Evolutionary conservation across 1,140 invertebrate genomes (phyloP).

Genomic region (Temnothorax curvispinosus): DNA sequence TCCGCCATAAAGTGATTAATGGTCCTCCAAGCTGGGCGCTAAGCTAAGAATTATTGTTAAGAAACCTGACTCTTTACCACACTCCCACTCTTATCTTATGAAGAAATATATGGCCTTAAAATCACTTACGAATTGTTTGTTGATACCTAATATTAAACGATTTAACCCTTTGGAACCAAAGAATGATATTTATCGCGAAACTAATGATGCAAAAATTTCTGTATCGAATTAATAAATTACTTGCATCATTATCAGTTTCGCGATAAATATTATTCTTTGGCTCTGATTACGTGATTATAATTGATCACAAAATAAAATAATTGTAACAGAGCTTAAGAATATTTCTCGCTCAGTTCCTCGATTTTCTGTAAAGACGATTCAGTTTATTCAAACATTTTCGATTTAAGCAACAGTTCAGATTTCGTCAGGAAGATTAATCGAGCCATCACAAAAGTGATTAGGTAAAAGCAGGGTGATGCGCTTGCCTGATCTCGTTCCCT

Average conservation of each 20-base stretch:
- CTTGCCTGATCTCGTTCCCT: conserved; percentile 29
- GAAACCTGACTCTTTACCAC: no score
- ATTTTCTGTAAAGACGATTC: background rate
- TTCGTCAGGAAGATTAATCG: conserved; percentile 53
- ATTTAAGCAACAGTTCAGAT: conserved; percentile 32
- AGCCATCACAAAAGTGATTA: conserved; percentile 58
- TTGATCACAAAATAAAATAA: background rate
- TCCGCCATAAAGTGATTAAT: no score
- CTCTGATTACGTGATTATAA: background rate
- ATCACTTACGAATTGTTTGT: conserved; percentile 69
- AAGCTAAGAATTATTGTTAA: no score
- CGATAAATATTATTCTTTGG: background rate
- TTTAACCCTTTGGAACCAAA: conserved; percentile 44
- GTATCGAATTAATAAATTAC: conserved; percentile 48
- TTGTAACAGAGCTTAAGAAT: background rate
- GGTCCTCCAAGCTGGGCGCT: no score
- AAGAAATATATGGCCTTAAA: conserved; percentile 77
- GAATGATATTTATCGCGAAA: background rate
- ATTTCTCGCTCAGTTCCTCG: background rate
- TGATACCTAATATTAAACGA: conserved; percentile 73
- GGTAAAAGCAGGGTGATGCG: conserved; percentile 58
- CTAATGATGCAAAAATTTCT: conserved; percentile 27
- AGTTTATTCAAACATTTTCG: background rate
- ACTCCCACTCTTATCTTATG: background rate
- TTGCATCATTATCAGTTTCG: conserved; percentile 28